These are phyloP conservation scores for Asteroscopus sphinx DNA, from an alignment of 2,888 invertebrate species.

Conservation along the genomic window DNA sequence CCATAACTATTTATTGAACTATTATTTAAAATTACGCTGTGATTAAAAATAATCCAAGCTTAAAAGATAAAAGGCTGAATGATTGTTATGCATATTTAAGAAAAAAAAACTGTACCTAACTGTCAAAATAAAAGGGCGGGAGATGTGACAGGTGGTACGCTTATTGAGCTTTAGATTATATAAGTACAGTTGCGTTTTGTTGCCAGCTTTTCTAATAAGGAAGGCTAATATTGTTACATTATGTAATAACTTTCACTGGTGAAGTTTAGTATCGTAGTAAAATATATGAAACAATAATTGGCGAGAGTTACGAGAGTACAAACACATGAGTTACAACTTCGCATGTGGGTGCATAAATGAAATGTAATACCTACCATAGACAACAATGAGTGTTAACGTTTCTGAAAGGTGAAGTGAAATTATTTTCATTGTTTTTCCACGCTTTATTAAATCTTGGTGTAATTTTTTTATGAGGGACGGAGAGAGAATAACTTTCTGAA, in stretches of 20 bases:
- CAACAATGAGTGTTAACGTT: conserved; percentile 9
- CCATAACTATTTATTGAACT: conserved; percentile 12
- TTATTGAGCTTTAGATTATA: conserved; percentile 3
- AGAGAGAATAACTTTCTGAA: too few relatives aligned
- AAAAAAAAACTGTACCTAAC: too few relatives aligned
- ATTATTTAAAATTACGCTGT: background rate
- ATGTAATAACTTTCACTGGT: conserved; percentile 40
- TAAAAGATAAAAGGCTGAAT: too few relatives aligned
- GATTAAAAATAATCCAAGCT: background rate
- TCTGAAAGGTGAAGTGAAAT: conserved; percentile 25
- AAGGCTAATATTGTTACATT: conserved; percentile 18
- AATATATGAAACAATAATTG: conserved; percentile 32
- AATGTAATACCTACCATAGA: background rate
- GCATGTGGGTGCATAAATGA: background rate
- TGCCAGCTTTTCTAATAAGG: conserved; percentile 31
- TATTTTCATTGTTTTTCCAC: background rate
- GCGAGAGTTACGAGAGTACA: background rate
- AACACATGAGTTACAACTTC: conserved; percentile 8
- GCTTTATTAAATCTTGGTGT: background rate
- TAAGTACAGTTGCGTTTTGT: conserved; percentile 31
- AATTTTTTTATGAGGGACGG: too few relatives aligned
- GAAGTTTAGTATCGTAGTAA: conserved; percentile 37
- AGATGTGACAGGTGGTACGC: too few relatives aligned
- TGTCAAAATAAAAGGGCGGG: too few relatives aligned
- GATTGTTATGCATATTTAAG: too few relatives aligned